Conservation (phyloP, 2,797 vertebrate species). For the Cyprinodon diabolis region DNA sequence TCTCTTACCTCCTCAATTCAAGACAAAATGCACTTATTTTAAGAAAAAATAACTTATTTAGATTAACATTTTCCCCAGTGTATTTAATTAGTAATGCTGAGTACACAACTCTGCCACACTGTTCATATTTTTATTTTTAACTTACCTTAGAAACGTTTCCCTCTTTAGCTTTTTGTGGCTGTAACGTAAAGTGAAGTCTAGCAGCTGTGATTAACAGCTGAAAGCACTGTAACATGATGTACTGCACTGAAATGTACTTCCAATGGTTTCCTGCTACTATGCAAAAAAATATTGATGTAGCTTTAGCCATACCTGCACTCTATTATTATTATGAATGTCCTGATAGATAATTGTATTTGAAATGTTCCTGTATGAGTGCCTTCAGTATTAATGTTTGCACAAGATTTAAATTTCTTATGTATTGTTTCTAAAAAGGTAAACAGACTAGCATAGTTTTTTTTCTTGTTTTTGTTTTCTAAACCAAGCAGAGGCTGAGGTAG, state of each 20-base stretch:
- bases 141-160: not conserved
- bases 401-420: not conserved
- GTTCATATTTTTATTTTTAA: not conserved
- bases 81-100: not conserved
- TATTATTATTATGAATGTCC: not conserved
- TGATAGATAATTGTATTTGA: not conserved
- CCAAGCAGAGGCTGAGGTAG: not conserved
- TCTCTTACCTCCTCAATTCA: too few species aligned
- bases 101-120: not conserved
- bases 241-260: not conserved
- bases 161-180: not conserved
- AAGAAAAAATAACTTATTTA: too few species aligned
- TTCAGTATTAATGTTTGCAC: conserved; percentile 34
- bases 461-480: not conserved
- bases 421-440: not conserved
- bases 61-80: too few species aligned
- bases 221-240: not conserved
- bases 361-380: conserved; percentile 43
- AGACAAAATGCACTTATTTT: too few species aligned
- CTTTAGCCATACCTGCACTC: not conserved
- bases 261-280: not conserved
- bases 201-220: not conserved
- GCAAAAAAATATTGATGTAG: not conserved
- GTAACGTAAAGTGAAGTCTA: not conserved
- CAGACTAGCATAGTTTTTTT: not conserved